These are phyloP conservation scores for Nixonia krombeini DNA, from an alignment of 1,140 invertebrate species.

Conservation along the genomic window DNA sequence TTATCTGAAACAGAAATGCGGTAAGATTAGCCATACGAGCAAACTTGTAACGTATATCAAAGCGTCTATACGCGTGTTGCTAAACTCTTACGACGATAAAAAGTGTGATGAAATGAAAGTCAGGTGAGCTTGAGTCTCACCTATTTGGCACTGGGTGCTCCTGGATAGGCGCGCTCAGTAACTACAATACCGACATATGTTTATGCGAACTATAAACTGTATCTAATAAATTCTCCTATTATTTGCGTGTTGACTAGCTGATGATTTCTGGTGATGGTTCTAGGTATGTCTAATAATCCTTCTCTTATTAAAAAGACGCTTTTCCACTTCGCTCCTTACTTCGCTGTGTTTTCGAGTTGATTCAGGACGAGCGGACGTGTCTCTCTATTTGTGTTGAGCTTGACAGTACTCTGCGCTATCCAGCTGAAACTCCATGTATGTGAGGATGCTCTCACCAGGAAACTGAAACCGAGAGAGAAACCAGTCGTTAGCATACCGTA, in stretches of 20 bases:
- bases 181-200: slow-evolving; percentile 61
- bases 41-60: too few relatives aligned
- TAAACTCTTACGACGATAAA: too few relatives aligned
- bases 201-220: slow-evolving; percentile 58
- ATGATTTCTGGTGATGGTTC: slow-evolving; percentile 58
- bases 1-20: slow-evolving; percentile 66
- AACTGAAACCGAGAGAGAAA: slow-evolving; percentile 69
- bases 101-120: too few relatives aligned
- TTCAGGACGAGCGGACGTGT: slow-evolving; percentile 43
- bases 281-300: slow-evolving; percentile 50
- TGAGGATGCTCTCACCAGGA: slow-evolving; percentile 79
- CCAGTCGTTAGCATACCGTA: background rate
- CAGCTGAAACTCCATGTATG: slow-evolving; percentile 98
- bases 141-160: slow-evolving; percentile 68
- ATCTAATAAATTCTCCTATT: slow-evolving; percentile 65
- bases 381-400: slow-evolving; percentile 94
- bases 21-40: too few relatives aligned
- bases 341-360: slow-evolving; percentile 24
- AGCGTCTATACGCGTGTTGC: too few relatives aligned
- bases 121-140: slow-evolving; percentile 33
- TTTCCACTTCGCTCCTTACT: slow-evolving; percentile 41
- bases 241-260: slow-evolving; percentile 67
- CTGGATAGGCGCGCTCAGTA: slow-evolving; percentile 59
- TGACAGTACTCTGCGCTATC: slow-evolving; percentile 96
- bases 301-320: slow-evolving; percentile 45